Evolutionary conservation across 2,888 invertebrate species (phyloP).

Genomic region (Coelopa pilipes): DNA sequence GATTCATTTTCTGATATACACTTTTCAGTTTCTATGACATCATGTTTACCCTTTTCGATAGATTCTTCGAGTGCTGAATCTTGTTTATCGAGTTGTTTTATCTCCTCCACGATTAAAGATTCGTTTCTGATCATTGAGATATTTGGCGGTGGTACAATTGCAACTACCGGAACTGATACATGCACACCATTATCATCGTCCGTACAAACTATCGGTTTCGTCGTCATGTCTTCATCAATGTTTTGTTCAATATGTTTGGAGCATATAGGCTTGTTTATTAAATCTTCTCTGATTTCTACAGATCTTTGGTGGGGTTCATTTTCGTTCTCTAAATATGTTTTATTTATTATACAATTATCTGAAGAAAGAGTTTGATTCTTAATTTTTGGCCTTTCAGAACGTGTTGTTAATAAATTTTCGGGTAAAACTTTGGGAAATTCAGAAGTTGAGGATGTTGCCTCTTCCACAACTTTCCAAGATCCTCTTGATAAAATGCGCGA

Average conservation of each 20-base stretch:
- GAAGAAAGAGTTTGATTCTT: neutral
- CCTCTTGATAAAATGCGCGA: constrained; percentile 4
- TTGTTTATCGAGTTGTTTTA: too few relatives aligned
- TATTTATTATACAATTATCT: neutral
- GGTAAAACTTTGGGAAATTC: constrained; percentile 9
- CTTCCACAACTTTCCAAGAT: constrained; percentile 34
- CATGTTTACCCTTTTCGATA: too few relatives aligned
- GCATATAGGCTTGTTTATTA: constrained; percentile 18
- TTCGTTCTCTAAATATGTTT: neutral
- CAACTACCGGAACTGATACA: too few relatives aligned
- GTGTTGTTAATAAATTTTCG: constrained; percentile 16
- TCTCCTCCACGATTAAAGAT: too few relatives aligned
- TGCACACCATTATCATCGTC: too few relatives aligned
- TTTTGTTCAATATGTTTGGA: constrained; percentile 15
- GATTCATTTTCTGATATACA: too few relatives aligned
- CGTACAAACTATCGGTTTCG: too few relatives aligned
- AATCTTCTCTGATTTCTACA: neutral
- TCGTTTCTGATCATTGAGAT: too few relatives aligned
- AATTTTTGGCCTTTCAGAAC: neutral
- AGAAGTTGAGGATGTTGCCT: constrained; percentile 34
- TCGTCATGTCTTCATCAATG: too few relatives aligned
- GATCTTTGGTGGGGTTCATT: neutral
- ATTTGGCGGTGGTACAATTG: too few relatives aligned
- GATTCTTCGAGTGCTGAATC: too few relatives aligned
- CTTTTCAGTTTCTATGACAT: too few relatives aligned